Conservation (phyloP, 2,797 vertebrate genomes). For the Peromyscus aztecus region DNA sequence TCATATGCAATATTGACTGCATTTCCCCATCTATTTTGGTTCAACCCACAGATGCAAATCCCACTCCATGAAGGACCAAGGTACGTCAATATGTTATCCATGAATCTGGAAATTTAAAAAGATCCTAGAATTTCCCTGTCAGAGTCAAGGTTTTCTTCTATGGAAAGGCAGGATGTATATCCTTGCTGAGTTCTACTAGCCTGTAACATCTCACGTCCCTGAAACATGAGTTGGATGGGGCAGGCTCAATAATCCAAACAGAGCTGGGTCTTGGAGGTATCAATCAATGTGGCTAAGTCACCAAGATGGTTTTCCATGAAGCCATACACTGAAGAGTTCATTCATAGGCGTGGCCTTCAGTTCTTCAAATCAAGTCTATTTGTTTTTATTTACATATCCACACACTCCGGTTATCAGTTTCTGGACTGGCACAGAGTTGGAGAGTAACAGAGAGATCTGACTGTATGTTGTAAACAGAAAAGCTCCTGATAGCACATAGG, state of each 20-base stretch:
- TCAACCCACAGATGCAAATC: background rate
- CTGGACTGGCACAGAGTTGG: background rate
- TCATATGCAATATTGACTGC: background rate
- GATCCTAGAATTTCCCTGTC: background rate
- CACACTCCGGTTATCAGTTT: conserved; percentile 37
- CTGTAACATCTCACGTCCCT: background rate
- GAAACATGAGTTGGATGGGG: background rate
- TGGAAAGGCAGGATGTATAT: background rate
- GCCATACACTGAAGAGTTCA: background rate
- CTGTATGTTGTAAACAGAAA: background rate
- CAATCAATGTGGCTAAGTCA: background rate
- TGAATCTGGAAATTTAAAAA: conserved; percentile 33
- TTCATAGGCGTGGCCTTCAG: background rate
- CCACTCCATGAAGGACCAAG: too few species aligned
- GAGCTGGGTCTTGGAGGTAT: background rate
- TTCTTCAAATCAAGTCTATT: background rate
- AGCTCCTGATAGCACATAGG: background rate
- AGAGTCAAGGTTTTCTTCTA: conserved; percentile 23
- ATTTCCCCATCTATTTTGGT: background rate
- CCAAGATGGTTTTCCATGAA: background rate
- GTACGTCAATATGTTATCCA: background rate
- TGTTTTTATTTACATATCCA: conserved; percentile 24
- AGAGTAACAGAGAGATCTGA: background rate
- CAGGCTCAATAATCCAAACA: background rate
- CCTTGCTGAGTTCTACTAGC: background rate